phyloP scores from a whole-genome alignment of 2,888 invertebrate genomes.

The Drosophila hamatofila region DNA sequence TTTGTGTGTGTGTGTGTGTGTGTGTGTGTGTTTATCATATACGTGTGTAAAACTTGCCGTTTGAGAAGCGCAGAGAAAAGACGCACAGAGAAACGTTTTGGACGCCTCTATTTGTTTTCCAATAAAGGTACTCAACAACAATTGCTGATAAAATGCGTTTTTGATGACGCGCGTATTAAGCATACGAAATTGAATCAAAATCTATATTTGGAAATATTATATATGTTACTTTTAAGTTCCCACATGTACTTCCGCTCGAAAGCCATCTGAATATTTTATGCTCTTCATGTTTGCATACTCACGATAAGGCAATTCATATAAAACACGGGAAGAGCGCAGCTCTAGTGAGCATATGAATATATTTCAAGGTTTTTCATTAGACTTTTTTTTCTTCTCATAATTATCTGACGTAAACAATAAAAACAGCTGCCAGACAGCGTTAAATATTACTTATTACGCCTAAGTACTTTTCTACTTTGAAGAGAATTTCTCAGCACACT shows the following conservation, averaged over 20 bases:
- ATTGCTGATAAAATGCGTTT: conserved; percentile 9
- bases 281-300: background rate
- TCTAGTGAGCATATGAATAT: background rate
- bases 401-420: conserved; percentile 20
- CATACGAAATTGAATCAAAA: conserved; percentile 1
- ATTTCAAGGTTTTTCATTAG: background rate
- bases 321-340: background rate
- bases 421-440: conserved; percentile 29
- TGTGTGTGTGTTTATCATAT: conserved; percentile 23
- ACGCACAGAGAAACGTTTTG: conserved; percentile 10
- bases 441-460: background rate
- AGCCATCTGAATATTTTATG: background rate
- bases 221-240: background rate
- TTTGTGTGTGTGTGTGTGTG: conserved; percentile 21
- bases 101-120: conserved; percentile 23
- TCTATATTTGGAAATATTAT: background rate
- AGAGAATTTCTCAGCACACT: background rate
- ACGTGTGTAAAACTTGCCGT: background rate
- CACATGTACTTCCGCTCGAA: conserved; percentile 9
- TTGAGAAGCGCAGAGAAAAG: conserved; percentile 21
- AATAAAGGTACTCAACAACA: conserved; percentile 9
- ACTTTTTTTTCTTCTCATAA: conserved; percentile 1
- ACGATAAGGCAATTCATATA: conserved; percentile 27
- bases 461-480: background rate
- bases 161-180: conserved; percentile 14